Conservation (phyloP, 2,797 vertebrate species). For the Eupleurogrammus muticus region DNA sequence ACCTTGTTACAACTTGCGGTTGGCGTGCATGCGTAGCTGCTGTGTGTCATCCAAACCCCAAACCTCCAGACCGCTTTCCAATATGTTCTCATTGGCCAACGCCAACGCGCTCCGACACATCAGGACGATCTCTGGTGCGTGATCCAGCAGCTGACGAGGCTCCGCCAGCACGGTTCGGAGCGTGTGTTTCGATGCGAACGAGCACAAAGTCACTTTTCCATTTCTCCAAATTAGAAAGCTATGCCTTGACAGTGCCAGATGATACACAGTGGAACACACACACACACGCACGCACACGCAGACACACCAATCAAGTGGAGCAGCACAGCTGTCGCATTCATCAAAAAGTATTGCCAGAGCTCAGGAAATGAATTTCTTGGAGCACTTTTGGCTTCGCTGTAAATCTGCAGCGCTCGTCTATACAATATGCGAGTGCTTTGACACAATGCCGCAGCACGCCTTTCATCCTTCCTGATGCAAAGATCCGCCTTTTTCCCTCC, state of each 20-base stretch:
- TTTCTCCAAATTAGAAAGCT: constrained; percentile 73
- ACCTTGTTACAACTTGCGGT: constrained; percentile 7
- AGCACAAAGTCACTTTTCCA: constrained; percentile 65
- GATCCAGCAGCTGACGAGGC: constrained; percentile 50
- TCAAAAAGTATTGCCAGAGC: constrained; percentile 67
- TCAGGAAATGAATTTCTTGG: constrained; percentile 76
- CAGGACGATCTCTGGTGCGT: constrained; percentile 19
- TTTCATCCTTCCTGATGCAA: constrained; percentile 57
- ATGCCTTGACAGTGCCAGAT: constrained; percentile 64
- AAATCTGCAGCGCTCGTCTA: constrained; percentile 48
- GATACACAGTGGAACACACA: constrained; percentile 43
- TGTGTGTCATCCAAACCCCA: neutral
- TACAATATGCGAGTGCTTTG: constrained; percentile 70
- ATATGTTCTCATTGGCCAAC: constrained; percentile 7
- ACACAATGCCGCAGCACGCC: constrained; percentile 58
- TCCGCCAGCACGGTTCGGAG: constrained; percentile 55
- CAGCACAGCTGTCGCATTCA: constrained; percentile 77
- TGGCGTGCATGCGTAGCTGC: neutral
- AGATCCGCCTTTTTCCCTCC: constrained; percentile 44
- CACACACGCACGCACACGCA: constrained; percentile 9
- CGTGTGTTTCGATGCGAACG: constrained; percentile 51
- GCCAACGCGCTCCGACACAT: constrained; percentile 35
- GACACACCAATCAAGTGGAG: constrained; percentile 51
- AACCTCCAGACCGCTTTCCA: constrained; percentile 22
- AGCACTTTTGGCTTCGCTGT: constrained; percentile 64